Evolutionary conservation across 2,797 vertebrate genomes (phyloP), one percentile per base, ranked within the genome.

Genomic region (Glyptemys insculpta): DNA sequence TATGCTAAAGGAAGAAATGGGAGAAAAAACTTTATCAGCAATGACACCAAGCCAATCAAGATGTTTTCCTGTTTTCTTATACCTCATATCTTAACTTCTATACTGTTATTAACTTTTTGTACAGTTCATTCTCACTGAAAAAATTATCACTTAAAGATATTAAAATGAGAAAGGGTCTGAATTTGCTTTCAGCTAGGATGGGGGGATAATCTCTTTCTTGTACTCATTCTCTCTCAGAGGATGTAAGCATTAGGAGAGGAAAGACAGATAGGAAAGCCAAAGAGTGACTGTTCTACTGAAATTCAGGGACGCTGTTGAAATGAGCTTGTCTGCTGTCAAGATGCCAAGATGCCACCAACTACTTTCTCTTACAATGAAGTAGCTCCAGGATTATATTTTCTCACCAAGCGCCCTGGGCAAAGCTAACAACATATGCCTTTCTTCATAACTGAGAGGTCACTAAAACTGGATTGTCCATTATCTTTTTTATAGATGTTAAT

Each of bases 131-230:
- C 41, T 78, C 65, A 23, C 44, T 49, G 27, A 47, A 78, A 78
- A 49, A 78, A 78, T 44, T 44, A 49, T 14, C 74, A 78, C 27
- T 16, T 31, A 49, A 5, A 49, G 9, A 72, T 72, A 41, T 49
- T 78, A 47, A 78, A 78, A 44, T 27, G 44, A 27, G 44, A 78
- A 49, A 4, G 27, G 6, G 25, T 78, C 14, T 47, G 14, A 78
- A 41, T 29, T 31, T 49, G 25, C 91, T 91, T 86, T 81, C 44
- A 53, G 37, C 65, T 85, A 18, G 25, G 0, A 0, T 47, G 25
- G 59, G 54, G 37, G 74, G 15, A 52, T 76, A 1, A 0, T 53
- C 86, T 1, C 19, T n/a, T 52, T 0, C 37, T 23, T 56, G 25
- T 72, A 84, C 65, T 0, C 83, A 21, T n/a, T 90, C 8, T 27